Evolutionary conservation across 2,113 vertebrate species (phyloP).

Genomic region (Ardeotis arabs): DNA sequence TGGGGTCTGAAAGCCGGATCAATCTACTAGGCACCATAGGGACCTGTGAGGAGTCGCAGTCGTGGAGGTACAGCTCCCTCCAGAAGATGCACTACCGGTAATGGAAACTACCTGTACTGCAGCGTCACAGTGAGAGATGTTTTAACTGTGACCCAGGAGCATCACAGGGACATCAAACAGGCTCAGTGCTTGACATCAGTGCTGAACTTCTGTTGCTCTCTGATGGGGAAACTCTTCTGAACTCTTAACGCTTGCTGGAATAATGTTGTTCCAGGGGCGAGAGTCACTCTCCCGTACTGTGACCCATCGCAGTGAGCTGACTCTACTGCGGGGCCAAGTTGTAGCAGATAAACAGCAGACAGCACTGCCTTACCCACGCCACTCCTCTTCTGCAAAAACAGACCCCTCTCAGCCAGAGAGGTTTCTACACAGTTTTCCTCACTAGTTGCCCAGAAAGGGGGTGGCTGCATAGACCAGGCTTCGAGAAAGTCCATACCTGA

Average conservation of each 20-base stretch:
- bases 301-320: slow-evolving; percentile 77
- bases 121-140: neutral
- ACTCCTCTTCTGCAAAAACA: neutral
- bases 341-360: neutral
- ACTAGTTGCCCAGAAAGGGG: neutral
- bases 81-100: neutral
- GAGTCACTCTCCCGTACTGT: slow-evolving; percentile 82
- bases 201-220: neutral
- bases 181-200: neutral
- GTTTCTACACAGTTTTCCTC: neutral
- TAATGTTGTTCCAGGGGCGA: neutral
- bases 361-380: fast-evolving
- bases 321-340: slow-evolving; percentile 77
- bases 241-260: neutral
- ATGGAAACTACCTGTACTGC: neutral
- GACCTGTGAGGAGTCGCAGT: neutral
- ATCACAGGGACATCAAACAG: neutral
- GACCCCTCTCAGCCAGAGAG: neutral
- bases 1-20: neutral
- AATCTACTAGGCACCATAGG: neutral
- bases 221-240: slow-evolving; percentile 2
- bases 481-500: neutral
- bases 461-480: neutral
- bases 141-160: slow-evolving; percentile 8
- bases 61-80: neutral